phyloP scores from a whole-genome alignment of 2,113 vertebrate species.

The Oryctolagus cuniculus region mOryCun1.1 NC_091435.1:61431501-61432000 shows the following conservation, averaged over 20 bases:
- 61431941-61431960: background rate
- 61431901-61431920: background rate
- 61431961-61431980: slow-evolving; percentile 2
- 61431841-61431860: background rate
- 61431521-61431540: background rate
- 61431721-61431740: too few species aligned
- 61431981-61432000: slow-evolving; percentile 14
- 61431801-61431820: too few species aligned
- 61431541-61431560: background rate
- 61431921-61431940: background rate
- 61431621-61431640: background rate
- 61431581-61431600: background rate
- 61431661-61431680: background rate
- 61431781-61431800: too few species aligned
- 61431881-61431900: background rate
- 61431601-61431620: slow-evolving; percentile 2
- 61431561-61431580: background rate
- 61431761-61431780: too few species aligned
- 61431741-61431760: too few species aligned
- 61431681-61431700: background rate
- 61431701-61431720: too few species aligned
- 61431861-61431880: background rate
- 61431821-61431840: background rate
- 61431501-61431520: background rate
- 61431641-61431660: background rate